phyloP scores from a whole-genome alignment of 2,113 vertebrate genomes.

The Ahaetulla prasina region DNA sequence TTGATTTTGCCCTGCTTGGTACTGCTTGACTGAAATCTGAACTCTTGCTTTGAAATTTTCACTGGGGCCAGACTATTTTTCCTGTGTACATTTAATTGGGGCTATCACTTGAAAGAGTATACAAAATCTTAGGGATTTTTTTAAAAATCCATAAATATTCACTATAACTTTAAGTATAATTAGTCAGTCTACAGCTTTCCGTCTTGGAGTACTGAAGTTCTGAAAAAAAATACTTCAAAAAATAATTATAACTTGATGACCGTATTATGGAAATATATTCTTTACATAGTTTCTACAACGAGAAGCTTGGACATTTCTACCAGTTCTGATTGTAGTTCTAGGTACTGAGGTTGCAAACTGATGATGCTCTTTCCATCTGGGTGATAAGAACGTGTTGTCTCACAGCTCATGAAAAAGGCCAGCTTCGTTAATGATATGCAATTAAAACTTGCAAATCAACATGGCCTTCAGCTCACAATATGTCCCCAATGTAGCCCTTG shows the following conservation, averaged over 20 bases:
- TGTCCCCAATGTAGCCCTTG: neutral
- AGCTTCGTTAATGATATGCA: neutral
- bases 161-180: neutral
- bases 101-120: neutral
- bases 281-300: neutral
- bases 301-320: neutral
- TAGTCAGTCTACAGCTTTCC: neutral
- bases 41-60: neutral
- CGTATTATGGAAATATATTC: neutral
- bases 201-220: neutral
- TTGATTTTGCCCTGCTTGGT: neutral
- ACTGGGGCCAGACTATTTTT: neutral
- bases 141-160: neutral
- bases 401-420: neutral
- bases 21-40: neutral
- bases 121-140: neutral
- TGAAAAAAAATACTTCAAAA: neutral
- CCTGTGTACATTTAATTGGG: neutral
- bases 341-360: neutral
- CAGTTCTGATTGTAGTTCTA: neutral
- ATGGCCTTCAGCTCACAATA: constrained; percentile 1
- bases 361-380: neutral
- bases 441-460: constrained; percentile 11
- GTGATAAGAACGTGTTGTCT: neutral
- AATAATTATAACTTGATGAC: neutral